These are phyloP conservation scores for Misgurnus mizolepis DNA, from an alignment of 2,113 vertebrate genomes.

Conservation along the genomic window DNA sequence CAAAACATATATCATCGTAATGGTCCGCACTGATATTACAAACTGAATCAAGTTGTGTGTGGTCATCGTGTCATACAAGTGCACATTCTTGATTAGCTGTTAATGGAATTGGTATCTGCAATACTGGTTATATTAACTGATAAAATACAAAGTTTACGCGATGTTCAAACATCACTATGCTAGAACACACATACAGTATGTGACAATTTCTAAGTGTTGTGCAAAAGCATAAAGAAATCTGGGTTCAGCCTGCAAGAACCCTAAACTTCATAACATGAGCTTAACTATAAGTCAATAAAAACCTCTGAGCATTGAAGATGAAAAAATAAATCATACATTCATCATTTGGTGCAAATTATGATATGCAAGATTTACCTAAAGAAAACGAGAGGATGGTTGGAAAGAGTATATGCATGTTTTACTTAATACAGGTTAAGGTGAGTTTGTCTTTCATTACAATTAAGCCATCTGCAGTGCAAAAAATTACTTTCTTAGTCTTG, in stretches of 20 bases:
- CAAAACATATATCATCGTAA: neutral
- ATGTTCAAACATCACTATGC: neutral
- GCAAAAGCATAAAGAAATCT: slow-evolving; percentile 1
- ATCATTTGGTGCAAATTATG: neutral
- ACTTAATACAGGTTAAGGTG: neutral
- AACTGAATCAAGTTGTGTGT: neutral
- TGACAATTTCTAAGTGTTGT: neutral
- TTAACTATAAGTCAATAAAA: neutral
- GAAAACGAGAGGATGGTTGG: neutral
- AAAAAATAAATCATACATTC: slow-evolving; percentile 20
- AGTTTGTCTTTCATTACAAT: neutral
- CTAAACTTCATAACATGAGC: neutral
- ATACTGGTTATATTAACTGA: neutral
- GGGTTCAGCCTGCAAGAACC: neutral
- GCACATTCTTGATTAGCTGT: neutral
- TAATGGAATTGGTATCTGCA: neutral
- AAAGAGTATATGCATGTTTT: neutral
- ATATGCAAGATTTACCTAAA: neutral
- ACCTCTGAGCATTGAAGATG: neutral
- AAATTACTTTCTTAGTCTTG: neutral
- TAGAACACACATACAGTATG: neutral
- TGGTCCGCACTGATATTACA: slow-evolving; percentile 8
- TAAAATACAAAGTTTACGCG: neutral
- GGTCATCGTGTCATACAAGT: slow-evolving; percentile 36
- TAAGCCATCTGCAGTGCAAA: neutral